Conservation (phyloP, 2,797 vertebrate species). For the Rhabdophis nuchalis region DNA sequence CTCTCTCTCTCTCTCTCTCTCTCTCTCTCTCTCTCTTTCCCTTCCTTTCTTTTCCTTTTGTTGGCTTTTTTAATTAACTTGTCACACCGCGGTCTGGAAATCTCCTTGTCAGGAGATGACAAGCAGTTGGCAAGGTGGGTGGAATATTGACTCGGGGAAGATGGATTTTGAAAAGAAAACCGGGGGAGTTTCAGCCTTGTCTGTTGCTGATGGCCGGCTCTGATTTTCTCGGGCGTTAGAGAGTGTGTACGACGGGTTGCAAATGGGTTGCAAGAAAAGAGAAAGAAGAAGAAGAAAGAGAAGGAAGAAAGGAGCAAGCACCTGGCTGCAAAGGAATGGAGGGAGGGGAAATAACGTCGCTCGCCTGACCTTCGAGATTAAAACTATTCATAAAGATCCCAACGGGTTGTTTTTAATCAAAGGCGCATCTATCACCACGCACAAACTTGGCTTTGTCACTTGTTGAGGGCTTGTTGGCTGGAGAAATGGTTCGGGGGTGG, state of each 20-base stretch:
- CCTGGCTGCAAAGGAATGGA: conserved; percentile 54
- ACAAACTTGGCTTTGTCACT: conserved; percentile 68
- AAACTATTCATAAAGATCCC: conserved; percentile 78
- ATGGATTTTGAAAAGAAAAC: conserved; percentile 63
- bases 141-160: conserved; percentile 72
- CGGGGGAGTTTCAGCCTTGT: conserved; percentile 70
- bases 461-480: conserved; percentile 68
- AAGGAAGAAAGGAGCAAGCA: conserved; percentile 54
- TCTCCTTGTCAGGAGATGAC: conserved; percentile 49
- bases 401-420: conserved; percentile 77
- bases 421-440: conserved; percentile 76
- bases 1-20: neutral
- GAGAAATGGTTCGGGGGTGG: conserved; percentile 64
- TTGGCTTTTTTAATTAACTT: conserved; percentile 25
- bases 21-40: neutral
- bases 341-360: conserved; percentile 54
- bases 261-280: conserved; percentile 45
- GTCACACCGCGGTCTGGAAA: conserved; percentile 6
- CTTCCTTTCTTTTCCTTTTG: too few relatives aligned
- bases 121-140: conserved; percentile 65
- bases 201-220: conserved; percentile 48
- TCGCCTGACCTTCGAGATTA: conserved; percentile 65
- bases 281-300: neutral
- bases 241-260: conserved; percentile 65
- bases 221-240: conserved; percentile 66